Conservation (phyloP, 1,140 invertebrate genomes). For the Tigriopus japonicus region DNA sequence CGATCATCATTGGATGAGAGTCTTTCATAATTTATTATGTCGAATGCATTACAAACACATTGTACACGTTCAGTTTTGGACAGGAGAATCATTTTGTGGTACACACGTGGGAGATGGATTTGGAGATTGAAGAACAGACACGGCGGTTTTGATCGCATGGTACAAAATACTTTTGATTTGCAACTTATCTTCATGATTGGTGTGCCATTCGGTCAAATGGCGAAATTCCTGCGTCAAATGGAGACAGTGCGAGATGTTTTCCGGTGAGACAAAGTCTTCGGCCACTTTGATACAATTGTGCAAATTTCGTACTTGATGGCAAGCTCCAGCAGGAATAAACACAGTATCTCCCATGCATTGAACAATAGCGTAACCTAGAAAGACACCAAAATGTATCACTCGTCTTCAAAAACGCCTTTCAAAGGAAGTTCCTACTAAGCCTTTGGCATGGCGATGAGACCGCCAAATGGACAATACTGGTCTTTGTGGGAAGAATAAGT, state of each 20-base stretch:
- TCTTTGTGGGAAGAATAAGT: no score
- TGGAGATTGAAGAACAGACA: conserved; percentile 35
- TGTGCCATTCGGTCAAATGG: conserved; percentile 70
- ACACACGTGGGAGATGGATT: no score
- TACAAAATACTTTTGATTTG: conserved; percentile 97
- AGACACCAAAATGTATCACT: neutral
- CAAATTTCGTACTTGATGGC: conserved; percentile 82
- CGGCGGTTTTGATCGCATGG: conserved; percentile 81
- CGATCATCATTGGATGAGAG: no score
- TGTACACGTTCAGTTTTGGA: no score
- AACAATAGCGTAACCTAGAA: conserved; percentile 65
- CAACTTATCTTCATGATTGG: conserved; percentile 89
- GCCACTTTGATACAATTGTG: conserved; percentile 96
- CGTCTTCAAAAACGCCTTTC: no score
- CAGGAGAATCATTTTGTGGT: no score
- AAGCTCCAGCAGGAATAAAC: conserved; percentile 91
- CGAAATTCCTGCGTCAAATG: conserved; percentile 85
- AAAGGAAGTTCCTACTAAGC: no score
- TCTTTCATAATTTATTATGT: no score
- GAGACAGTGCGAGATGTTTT: conserved; percentile 87
- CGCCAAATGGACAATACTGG: no score
- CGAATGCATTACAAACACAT: no score
- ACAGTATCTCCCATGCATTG: conserved; percentile 92
- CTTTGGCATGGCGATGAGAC: no score
- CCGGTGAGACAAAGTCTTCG: conserved; percentile 92